Base-by-base conservation (phyloP, 2,113 vertebrate species). In the Sebastes schlegelii region DNA sequence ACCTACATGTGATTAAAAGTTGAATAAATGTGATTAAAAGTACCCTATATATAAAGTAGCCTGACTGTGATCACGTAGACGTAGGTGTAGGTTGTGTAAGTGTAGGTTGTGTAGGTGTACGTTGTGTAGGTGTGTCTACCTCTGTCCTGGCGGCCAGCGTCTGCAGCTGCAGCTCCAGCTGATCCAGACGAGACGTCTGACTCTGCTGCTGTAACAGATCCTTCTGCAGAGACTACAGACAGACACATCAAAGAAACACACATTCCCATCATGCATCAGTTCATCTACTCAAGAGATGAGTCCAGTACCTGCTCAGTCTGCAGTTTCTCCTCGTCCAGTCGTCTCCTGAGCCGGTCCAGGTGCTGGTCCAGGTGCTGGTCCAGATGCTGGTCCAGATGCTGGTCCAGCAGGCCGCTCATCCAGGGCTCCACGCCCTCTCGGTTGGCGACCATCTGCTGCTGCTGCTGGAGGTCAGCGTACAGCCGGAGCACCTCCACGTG, bases 101-200 rank as follows among this genome's bases (percentile, higher is more conserved):
- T n/a, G n/a, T n/a, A n/a, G n/a, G n/a, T n/a, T n/a, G n/a, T n/a
- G n/a, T n/a, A n/a, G n/a, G n/a, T n/a, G n/a, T n/a, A n/a, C n/a
- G n/a, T n/a, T n/a, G n/a, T 34, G 26, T 34, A 34, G 23, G 63
- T 21, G 12, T 51, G 17, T 8, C 16, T 92, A 99, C 98, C 97
- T 97, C 92, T 0, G 93, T 95, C 48, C 91, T 92, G 55, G 86
- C 89, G 0, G 90, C 91, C 52, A 99, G 84, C 3, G 85, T 91
- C 73, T 89, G 84, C 62, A 99, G 91, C 16, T 95, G 81, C 1
- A 80, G 90, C 93, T 98, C 97, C 81, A 98, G 79, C 0, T 84
- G 84, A 26, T 93, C 87, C 71, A 99, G 92, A 52, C 96, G 97
- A 6, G 91, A 57, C 6, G 92, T 88, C 0, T 97, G 94, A 0